Evolutionary conservation across 2,888 invertebrate species (phyloP).

Genomic region (Lucinisca nassula): DNA sequence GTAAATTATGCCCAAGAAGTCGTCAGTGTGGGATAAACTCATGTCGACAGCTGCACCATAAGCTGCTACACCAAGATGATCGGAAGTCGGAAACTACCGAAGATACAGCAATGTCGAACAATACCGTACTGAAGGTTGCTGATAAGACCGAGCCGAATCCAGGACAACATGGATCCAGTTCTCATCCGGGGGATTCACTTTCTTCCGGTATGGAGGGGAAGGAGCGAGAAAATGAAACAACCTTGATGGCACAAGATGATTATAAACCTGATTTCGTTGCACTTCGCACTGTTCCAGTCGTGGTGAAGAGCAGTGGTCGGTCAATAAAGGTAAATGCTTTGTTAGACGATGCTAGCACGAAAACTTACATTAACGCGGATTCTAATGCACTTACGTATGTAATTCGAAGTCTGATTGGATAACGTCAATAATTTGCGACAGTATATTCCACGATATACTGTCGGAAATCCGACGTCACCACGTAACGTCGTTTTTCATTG

Average conservation of each 20-base stretch:
- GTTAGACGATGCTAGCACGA: constrained; percentile 24
- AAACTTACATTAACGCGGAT: constrained; percentile 14
- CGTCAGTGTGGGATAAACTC: constrained; percentile 10
- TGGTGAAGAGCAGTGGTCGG: not conserved
- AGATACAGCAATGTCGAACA: not conserved
- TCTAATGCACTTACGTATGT: too few species aligned
- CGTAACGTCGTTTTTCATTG: too few species aligned
- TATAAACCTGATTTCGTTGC: not conserved
- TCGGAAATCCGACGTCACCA: too few species aligned
- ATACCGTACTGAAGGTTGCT: not conserved
- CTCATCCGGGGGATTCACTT: too few species aligned
- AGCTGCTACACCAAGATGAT: constrained; percentile 19
- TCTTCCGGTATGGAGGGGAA: not conserved
- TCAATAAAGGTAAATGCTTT: constrained; percentile 6
- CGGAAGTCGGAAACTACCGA: not conserved
- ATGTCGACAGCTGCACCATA: constrained; percentile 31
- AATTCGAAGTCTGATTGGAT: too few species aligned
- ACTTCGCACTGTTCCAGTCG: constrained; percentile 23
- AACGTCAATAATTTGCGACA: too few species aligned
- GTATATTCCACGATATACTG: too few species aligned
- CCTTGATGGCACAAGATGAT: not conserved
- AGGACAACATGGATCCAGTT: not conserved
- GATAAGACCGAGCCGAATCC: not conserved
- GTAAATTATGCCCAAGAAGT: constrained; percentile 11
- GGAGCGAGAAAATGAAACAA: not conserved